phyloP scores from a whole-genome alignment of 2,797 vertebrate species.

The Macropus fuliginosus region DNA sequence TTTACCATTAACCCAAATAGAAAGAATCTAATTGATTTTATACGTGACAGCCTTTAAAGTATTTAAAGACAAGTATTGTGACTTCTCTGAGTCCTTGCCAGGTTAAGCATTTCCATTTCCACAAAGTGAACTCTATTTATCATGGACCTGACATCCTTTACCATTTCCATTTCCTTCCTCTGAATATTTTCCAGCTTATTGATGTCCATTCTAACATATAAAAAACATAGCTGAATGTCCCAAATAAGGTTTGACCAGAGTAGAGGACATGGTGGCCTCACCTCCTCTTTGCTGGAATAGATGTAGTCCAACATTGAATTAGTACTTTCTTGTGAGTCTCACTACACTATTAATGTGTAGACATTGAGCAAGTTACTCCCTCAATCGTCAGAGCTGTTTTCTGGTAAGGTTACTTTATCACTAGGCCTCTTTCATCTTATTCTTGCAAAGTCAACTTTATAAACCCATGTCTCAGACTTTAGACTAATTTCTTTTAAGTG shows the following conservation, averaged over 20 bases:
- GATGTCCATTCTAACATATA: not conserved
- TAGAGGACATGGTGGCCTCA: not conserved
- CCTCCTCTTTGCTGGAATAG: not conserved
- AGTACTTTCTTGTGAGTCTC: not conserved
- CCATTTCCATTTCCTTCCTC: not conserved
- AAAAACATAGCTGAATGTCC: not conserved
- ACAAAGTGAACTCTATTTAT: not conserved
- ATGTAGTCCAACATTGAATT: not conserved
- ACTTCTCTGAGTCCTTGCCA: not conserved
- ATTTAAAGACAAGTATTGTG: not conserved
- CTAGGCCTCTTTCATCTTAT: not conserved
- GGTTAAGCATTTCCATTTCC: not conserved
- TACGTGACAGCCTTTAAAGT: not conserved
- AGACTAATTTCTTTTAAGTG: not conserved
- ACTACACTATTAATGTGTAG: not conserved
- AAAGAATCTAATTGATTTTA: not conserved
- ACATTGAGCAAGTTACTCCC: not conserved
- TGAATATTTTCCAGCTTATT: not conserved
- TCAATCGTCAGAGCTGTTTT: not conserved
- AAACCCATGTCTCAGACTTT: not conserved
- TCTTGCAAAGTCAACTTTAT: not conserved
- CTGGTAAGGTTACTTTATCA: not conserved
- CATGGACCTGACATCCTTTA: not conserved
- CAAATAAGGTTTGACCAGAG: not conserved
- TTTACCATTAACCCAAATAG: not conserved